Evolutionary conservation across 2,888 invertebrate genomes (phyloP), one percentile per base, ranked within the genome.

Genomic region (Acleris holmiana): DNA sequence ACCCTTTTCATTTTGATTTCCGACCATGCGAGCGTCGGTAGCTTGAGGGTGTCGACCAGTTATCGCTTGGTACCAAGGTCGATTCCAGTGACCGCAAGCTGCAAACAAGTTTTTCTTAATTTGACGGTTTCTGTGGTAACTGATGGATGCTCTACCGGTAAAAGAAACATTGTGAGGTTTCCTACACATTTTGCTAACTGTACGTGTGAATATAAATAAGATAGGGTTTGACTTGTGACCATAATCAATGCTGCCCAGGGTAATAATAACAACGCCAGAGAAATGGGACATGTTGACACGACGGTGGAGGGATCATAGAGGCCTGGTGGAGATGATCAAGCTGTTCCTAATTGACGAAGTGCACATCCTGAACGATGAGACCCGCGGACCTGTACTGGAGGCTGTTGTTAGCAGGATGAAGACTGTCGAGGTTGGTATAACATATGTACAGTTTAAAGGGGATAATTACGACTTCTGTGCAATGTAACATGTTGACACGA

Each of bases 201-300:
- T 25, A 25, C 2, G 7, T 25, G 25, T 29, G 8, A 29, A 23
- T 29, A 8, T 8, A 8, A 29, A 29, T 29, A 29, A 29, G 29
- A 29, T 29, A 29, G 29, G 29, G 8, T 8, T 4, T 35, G 18
- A 35, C n/a, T 53, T 18, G 2, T 47, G 46, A 41, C 5, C 6
- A 15, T n/a, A 15, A 41, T 3, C 7, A n/a, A 18, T 87, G 7
- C 85, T 66, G 8, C 35, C 13, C 35, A 94, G 96, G 76, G 85
- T 96, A 54, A 94, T 97, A 73, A 94, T 97, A 75, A 96, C 97
- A 3, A 97, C 97, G 0, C 97, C 97, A 0, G 97, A 97, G 84
- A 97, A 97, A 85, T 97, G 96, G 96, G 97, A 97, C 82, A 95
- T 95, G 72, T 78, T 97, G 72, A 97, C 96, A 0, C 93, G 97